Conservation (phyloP, 2,888 invertebrate genomes). For the Sialis fuliginosa region DNA sequence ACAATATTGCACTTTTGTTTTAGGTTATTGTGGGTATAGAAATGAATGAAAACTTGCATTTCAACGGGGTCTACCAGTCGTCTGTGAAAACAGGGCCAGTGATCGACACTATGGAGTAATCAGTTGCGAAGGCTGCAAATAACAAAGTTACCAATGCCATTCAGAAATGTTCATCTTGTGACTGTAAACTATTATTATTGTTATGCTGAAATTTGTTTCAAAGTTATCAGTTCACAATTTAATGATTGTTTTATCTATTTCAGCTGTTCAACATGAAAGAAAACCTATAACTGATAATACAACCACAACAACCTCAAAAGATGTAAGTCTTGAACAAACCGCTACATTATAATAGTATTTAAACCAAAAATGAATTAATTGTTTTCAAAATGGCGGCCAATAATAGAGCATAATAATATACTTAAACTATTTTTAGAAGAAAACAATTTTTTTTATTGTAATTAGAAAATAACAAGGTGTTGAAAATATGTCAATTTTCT, state of each 20-base stretch:
- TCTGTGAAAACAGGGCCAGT: conserved; percentile 90
- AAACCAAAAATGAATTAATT: too few species aligned
- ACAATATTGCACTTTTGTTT: too few species aligned
- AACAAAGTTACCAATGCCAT: conserved; percentile 95
- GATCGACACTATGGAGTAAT: conserved; percentile 89
- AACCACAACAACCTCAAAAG: conserved; percentile 19
- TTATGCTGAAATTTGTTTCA: neutral
- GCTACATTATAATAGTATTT: too few species aligned
- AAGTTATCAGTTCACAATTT: too few species aligned
- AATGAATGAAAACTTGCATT: conserved; percentile 21
- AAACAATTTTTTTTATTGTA: too few species aligned
- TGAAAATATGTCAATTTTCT: too few species aligned
- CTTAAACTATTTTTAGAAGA: too few species aligned
- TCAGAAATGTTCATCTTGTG: conserved; percentile 93
- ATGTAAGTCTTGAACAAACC: conserved; percentile 21
- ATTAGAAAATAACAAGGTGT: too few species aligned
- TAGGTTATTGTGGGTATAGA: too few species aligned
- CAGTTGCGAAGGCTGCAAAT: conserved; percentile 90
- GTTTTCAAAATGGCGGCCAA: too few species aligned
- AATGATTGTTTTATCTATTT: conserved; percentile 18
- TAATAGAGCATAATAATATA: too few species aligned
- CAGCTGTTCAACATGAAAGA: conserved; percentile 95
- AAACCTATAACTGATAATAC: conserved; percentile 47
- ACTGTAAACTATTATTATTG: conserved; percentile 69
- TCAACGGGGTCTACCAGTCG: conserved; percentile 48